Percentiles rank a stretch among this genome's conserved stretches.
Evolutionary conservation across 2,113 vertebrate genomes (phyloP).

Genomic region (Oncorhynchus mykiss): DNA sequence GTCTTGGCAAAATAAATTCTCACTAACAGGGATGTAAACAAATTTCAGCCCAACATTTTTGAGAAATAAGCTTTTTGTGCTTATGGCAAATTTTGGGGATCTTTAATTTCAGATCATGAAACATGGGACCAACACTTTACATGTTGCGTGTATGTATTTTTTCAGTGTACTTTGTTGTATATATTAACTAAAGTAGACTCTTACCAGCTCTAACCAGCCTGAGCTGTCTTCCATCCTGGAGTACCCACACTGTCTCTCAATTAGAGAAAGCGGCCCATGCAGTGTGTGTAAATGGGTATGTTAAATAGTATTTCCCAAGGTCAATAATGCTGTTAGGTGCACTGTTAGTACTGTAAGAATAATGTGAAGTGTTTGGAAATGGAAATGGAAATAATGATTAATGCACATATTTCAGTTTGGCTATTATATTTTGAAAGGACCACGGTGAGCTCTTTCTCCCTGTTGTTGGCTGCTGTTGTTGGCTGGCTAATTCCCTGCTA

Average conservation of each 20-base stretch:
- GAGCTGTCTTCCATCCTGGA: no score
- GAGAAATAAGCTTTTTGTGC: no score
- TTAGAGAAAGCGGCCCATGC: neutral
- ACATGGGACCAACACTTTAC: no score
- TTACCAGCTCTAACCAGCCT: no score
- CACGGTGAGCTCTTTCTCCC: neutral
- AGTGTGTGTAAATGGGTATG: neutral
- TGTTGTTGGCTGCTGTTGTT: neutral
- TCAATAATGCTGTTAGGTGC: neutral
- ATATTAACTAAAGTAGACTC: no score
- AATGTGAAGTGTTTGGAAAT: neutral
- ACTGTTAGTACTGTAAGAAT: neutral
- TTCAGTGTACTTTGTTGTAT: no score
- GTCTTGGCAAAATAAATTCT: no score
- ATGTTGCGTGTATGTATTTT: no score
- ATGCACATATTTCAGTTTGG: neutral
- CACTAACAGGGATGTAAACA: no score
- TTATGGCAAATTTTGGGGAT: no score
- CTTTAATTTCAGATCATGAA: no score
- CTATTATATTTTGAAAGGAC: constrained; percentile 13
- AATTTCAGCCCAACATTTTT: no score
- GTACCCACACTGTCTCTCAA: neutral
- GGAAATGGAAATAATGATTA: neutral
- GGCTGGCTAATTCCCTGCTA: neutral
- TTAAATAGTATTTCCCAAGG: constrained; percentile 12